Evolutionary conservation across 2,113 vertebrate species (phyloP).

Genomic region (Centropristis striata): DNA sequence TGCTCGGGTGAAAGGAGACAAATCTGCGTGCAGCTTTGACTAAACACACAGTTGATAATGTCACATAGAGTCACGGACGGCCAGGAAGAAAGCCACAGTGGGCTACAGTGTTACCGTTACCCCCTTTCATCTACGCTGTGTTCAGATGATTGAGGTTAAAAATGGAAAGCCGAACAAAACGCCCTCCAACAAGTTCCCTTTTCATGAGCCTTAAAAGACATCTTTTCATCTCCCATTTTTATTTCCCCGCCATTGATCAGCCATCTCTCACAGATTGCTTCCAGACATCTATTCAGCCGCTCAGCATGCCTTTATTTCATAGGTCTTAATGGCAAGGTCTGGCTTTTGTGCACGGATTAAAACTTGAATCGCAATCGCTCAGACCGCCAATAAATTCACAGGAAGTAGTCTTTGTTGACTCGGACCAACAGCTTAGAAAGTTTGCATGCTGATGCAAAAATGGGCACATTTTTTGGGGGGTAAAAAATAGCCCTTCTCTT

Average conservation of each 20-base stretch:
- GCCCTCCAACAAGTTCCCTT: conserved; percentile 65
- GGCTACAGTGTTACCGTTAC: conserved; percentile 39
- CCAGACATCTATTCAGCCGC: conserved; percentile 74
- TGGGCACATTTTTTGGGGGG: conserved; percentile 25
- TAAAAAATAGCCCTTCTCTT: conserved; percentile 26
- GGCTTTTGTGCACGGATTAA: conserved; percentile 71
- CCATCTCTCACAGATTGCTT: conserved; percentile 72
- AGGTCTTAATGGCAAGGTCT: conserved; percentile 74
- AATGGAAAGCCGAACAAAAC: conserved; percentile 71
- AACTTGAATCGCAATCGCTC: conserved; percentile 55
- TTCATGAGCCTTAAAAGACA: conserved; percentile 77
- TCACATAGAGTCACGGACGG: conserved; percentile 12
- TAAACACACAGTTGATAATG: conserved; percentile 1
- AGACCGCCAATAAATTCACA: conserved; percentile 37
- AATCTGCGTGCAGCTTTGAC: not conserved
- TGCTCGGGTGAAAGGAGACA: not conserved
- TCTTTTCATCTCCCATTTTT: conserved; percentile 77
- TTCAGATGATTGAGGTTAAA: conserved; percentile 71
- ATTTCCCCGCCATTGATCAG: conserved; percentile 75
- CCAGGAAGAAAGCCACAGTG: conserved; percentile 49
- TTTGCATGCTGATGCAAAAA: conserved; percentile 33
- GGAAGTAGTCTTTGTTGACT: conserved; percentile 27
- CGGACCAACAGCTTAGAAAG: conserved; percentile 9
- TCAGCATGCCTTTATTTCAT: conserved; percentile 67
- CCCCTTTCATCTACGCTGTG: conserved; percentile 54